Evolutionary conservation across 2,797 vertebrate genomes (phyloP).

Genomic region (Rhyacichthys aspro): DNA sequence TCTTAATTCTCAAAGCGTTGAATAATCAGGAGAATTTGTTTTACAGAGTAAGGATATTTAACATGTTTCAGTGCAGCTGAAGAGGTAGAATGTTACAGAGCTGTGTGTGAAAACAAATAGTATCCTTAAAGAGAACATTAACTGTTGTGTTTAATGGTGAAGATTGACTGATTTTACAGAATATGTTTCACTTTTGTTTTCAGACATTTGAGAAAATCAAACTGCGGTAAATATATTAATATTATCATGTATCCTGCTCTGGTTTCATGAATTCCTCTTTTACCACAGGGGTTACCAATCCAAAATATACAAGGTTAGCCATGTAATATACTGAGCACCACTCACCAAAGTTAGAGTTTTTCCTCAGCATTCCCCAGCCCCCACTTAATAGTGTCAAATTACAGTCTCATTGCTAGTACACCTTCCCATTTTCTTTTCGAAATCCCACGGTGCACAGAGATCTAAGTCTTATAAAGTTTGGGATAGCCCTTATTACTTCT

Average conservation of each 20-base stretch:
- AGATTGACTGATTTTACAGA: conserved; percentile 57
- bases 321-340: conserved; percentile 26
- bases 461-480: conserved; percentile 73
- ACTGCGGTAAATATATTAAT: conserved; percentile 20
- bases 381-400: conserved; percentile 47
- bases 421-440: conserved; percentile 46
- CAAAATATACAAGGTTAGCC: conserved; percentile 47
- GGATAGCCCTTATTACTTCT: conserved; percentile 85
- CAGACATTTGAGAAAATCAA: conserved; percentile 23
- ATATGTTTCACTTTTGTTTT: conserved; percentile 41
- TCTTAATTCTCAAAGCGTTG: conserved; percentile 72
- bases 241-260: not conserved
- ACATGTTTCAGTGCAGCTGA: conserved; percentile 39
- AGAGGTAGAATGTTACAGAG: conserved; percentile 51
- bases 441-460: conserved; percentile 61
- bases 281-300: conserved; percentile 34
- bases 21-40: conserved; percentile 78
- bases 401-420: conserved; percentile 36
- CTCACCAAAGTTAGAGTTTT: conserved; percentile 43
- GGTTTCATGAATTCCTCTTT: conserved; percentile 21
- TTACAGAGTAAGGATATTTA: conserved; percentile 73
- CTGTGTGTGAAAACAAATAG: conserved; percentile 62
- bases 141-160: conserved; percentile 60
- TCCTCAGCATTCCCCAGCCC: conserved; percentile 28
- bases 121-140: conserved; percentile 43